A percentile compares a stretch with the other conserved stretches of the same genome.
Conservation (phyloP, 2,888 invertebrate genomes). For the Stomorhina lunata region DNA sequence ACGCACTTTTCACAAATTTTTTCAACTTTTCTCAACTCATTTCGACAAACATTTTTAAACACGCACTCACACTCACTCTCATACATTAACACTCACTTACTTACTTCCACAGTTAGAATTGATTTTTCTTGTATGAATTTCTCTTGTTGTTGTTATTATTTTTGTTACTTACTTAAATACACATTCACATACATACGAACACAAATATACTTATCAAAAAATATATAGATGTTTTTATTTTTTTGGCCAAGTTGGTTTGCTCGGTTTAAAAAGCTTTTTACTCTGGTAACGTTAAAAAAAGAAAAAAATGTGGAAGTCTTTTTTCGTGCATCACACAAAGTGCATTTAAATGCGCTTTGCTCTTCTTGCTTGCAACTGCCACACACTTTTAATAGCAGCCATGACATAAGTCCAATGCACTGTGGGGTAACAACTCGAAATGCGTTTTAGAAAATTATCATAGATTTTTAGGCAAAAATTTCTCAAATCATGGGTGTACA, state of each 20-base stretch:
- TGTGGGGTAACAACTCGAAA: too few relatives aligned
- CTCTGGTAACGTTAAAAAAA: slow-evolving; percentile 29
- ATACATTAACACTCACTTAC: background rate
- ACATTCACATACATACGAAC: background rate
- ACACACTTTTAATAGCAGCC: too few relatives aligned
- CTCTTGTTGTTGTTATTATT: background rate
- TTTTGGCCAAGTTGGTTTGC: slow-evolving; percentile 55
- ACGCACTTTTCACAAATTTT: background rate
- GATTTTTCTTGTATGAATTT: slow-evolving; percentile 38
- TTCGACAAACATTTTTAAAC: background rate
- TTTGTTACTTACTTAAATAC: background rate
- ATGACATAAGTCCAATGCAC: too few relatives aligned
- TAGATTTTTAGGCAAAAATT: too few relatives aligned
- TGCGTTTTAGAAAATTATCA: too few relatives aligned
- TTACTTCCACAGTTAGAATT: slow-evolving; percentile 24
- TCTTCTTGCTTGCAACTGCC: slow-evolving; percentile 7
- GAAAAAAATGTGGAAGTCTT: slow-evolving; percentile 35
- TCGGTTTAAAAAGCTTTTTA: slow-evolving; percentile 48
- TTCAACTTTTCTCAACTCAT: slow-evolving; percentile 5
- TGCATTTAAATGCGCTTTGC: slow-evolving; percentile 58
- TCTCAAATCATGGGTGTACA: too few relatives aligned
- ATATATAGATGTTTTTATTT: too few relatives aligned
- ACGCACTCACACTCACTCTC: background rate
- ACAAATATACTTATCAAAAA: too few relatives aligned
- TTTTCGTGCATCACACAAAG: slow-evolving; percentile 3